phyloP scores from a whole-genome alignment of 2,797 vertebrate species.

The Cyprinella venusta region DNA sequence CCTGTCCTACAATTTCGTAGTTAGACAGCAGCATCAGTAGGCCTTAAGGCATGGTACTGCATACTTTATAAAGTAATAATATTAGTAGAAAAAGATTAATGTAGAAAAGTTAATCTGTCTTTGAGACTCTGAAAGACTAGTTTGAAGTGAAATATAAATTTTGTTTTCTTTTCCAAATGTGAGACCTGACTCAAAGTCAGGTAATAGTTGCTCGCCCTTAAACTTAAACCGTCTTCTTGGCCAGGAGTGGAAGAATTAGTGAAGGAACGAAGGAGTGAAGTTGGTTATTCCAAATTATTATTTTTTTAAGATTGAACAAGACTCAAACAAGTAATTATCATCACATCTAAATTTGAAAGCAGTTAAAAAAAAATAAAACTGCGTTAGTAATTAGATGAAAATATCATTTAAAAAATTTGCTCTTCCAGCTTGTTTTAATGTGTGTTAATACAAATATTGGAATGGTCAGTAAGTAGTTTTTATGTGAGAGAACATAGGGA shows the following conservation, averaged over 20 bases:
- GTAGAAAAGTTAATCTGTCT: conserved; percentile 74
- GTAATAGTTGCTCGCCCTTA: conserved; percentile 52
- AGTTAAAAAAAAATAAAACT: background rate
- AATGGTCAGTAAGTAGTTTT: conserved; percentile 12
- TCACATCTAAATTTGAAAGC: background rate
- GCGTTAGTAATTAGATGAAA: background rate
- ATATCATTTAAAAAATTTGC: conserved; percentile 25
- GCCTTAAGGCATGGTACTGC: conserved; percentile 79
- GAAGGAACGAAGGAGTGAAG: conserved; percentile 60
- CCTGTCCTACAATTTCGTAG: conserved; percentile 65
- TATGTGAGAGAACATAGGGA: conserved; percentile 3
- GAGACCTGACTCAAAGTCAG: conserved; percentile 63
- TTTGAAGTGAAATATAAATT: conserved; percentile 79
- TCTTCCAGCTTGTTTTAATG: background rate
- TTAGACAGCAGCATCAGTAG: conserved; percentile 77
- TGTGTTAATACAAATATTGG: background rate
- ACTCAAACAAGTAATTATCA: background rate
- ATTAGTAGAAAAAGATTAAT: conserved; percentile 69
- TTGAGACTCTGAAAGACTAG: conserved; percentile 77
- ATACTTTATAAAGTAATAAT: conserved; percentile 77
- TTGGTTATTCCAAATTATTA: conserved; percentile 32
- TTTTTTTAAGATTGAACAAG: background rate
- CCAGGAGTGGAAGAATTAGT: conserved; percentile 61
- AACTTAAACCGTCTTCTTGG: conserved; percentile 57
- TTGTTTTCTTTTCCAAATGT: conserved; percentile 73